phyloP scores from a whole-genome alignment of 2,888 invertebrate species.

The Altica lythri region DNA sequence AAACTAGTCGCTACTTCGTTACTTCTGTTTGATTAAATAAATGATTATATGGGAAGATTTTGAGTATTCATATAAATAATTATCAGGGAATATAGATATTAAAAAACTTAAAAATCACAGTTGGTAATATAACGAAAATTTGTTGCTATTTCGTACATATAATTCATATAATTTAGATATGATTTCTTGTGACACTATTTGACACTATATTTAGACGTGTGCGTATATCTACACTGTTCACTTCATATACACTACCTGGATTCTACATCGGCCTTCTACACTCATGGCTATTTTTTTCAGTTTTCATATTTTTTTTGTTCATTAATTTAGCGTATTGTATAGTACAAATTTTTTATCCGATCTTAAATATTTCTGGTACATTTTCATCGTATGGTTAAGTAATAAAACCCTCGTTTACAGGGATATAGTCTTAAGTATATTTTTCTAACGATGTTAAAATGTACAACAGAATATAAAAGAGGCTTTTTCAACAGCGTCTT shows the following conservation, averaged over 20 bases:
- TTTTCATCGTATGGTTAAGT: slow-evolving; percentile 38
- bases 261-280: slow-evolving; percentile 32
- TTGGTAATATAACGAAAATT: no score
- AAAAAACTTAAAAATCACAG: no score
- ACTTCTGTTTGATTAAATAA: no score
- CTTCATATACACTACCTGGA: slow-evolving; percentile 42
- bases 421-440: slow-evolving; percentile 54
- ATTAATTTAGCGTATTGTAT: slow-evolving; percentile 27
- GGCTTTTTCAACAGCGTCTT: slow-evolving; percentile 35
- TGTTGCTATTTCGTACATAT: slow-evolving; percentile 41
- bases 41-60: no score
- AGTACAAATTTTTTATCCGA: slow-evolving; percentile 37
- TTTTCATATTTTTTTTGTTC: slow-evolving; percentile 29
- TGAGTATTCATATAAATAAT: no score
- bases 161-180: slow-evolving; percentile 51
- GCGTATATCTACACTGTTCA: slow-evolving; percentile 52
- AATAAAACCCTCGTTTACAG: slow-evolving; percentile 35
- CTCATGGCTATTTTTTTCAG: slow-evolving; percentile 30
- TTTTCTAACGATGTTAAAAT: slow-evolving; percentile 35
- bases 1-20: no score
- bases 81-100: no score
- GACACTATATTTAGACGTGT: slow-evolving; percentile 46
- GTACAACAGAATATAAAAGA: slow-evolving; percentile 44
- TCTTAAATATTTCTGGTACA: slow-evolving; percentile 36
- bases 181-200: slow-evolving; percentile 51